Evolutionary conservation across 2,797 vertebrate species (phyloP), one percentile per base, ranked within the genome.

Genomic region (Poeciliopsis infans): DNA sequence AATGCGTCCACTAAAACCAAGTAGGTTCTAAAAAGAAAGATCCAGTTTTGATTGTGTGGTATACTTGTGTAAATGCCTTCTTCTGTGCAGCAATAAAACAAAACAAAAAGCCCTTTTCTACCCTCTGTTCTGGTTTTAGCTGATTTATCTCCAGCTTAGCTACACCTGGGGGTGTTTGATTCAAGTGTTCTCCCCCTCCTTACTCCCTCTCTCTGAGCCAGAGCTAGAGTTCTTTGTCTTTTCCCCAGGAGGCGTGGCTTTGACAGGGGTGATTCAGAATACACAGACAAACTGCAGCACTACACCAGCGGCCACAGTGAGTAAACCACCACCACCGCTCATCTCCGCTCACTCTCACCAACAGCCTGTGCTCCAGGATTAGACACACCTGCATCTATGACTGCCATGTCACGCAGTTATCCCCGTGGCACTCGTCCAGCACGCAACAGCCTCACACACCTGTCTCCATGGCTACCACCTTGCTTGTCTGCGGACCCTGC

Each of bases 271-370:
- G 98, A 99, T 86, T 98, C 98, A 0, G 98, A 99, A 90, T 99
- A 99, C 96, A 99, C 98, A 0, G 98, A 99, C 96, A 99, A 99
- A 90, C 96, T 99, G 88, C 98, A 99, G 94, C 98, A 99, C 92
- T 99, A 99, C 92, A 99, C 98, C 95, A 99, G 98, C 0, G 98
- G 98, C 94, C 98, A 99, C 97, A 98, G 98, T 99, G 97, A 91
- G 98, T 99, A 97, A 91, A 87, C 78, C 83, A 46, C 31, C 31
- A 41, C 79, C 18, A 13, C 36, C 36, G 5, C 64, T 72, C 78
- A 82, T 43, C 66, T 43, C 79, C 33, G 45, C 72, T 70, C 77
- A 43, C 64, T 4, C 77, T 51, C 70, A 59, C 75, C 36, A 39
- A n/a, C 25, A 55, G 31, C 59, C 55, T 70, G 20, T 79, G 83